Evolutionary conservation across 1,140 invertebrate species (phyloP).

Genomic region (Tenebrio molitor): DNA sequence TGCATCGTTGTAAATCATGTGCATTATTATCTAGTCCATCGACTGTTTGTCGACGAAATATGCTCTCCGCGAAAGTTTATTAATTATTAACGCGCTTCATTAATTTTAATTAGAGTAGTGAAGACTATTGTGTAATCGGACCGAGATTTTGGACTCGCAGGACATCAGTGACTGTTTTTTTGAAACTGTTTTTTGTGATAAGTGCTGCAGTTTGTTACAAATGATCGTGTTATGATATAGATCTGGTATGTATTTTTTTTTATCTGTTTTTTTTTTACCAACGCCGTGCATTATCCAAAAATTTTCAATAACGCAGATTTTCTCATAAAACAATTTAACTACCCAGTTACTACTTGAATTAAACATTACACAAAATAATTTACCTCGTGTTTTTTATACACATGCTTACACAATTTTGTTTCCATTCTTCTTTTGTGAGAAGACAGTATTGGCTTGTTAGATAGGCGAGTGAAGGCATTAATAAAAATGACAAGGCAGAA

Average conservation of each 20-base stretch:
- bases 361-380: too few relatives aligned
- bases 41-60: conserved; percentile 4
- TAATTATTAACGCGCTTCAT: conserved; percentile 21
- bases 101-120: conserved; percentile 32
- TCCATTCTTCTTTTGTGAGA: conserved; percentile 9
- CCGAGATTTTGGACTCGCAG: conserved; percentile 1
- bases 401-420: conserved; percentile 17
- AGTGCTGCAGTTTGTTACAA: conserved; percentile 1
- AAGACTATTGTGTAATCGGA: conserved; percentile 11
- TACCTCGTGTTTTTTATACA: too few relatives aligned
- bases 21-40: conserved; percentile 29
- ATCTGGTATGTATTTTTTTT: conserved; percentile 15
- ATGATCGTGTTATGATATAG: conserved; percentile 22
- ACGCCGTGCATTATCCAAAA: too few relatives aligned
- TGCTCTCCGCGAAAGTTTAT: neutral
- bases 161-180: neutral
- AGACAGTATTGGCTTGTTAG: conserved; percentile 11
- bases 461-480: neutral
- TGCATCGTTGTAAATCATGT: conserved; percentile 28
- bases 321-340: too few relatives aligned
- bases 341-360: too few relatives aligned
- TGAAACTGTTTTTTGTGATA: neutral
- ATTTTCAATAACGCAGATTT: too few relatives aligned
- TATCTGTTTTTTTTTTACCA: too few relatives aligned
- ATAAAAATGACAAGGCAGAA: conserved; percentile 32